Evolutionary conservation across 1,140 invertebrate species (phyloP).

Genomic region (Melanaphis sacchari): DNA sequence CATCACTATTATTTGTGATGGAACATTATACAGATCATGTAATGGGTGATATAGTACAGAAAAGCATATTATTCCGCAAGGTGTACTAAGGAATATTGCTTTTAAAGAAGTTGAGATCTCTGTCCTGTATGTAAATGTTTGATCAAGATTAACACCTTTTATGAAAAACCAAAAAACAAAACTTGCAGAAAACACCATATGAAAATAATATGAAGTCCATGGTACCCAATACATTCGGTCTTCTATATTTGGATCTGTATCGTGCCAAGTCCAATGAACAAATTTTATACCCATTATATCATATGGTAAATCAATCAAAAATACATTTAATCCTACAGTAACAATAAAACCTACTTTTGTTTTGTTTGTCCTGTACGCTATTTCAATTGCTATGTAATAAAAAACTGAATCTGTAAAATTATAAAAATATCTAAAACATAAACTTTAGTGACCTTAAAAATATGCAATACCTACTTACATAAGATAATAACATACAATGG

Average conservation of each 20-base stretch:
- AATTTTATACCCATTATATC: slow-evolving; percentile 82
- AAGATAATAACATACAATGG: slow-evolving; percentile 76
- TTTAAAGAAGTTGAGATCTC: slow-evolving; percentile 64
- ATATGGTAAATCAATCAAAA: slow-evolving; percentile 80
- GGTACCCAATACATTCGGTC: slow-evolving; percentile 82
- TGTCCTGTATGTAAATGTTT: slow-evolving; percentile 64
- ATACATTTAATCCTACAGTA: slow-evolving; percentile 74
- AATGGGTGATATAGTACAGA: slow-evolving; percentile 77
- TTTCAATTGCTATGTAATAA: slow-evolving; percentile 42
- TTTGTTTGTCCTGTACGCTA: not conserved
- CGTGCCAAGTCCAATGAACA: slow-evolving; percentile 86
- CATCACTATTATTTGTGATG: slow-evolving; percentile 3
- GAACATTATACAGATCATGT: slow-evolving; percentile 69
- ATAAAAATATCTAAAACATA: not conserved
- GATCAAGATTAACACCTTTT: slow-evolving; percentile 63
- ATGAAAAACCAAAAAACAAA: slow-evolving; percentile 75
- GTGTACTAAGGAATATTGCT: slow-evolving; percentile 72
- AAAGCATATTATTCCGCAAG: slow-evolving; percentile 75
- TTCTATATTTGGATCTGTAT: slow-evolving; percentile 81
- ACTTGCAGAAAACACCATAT: slow-evolving; percentile 76
- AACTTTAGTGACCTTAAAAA: not conserved
- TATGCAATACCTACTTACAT: slow-evolving; percentile 73
- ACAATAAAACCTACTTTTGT: slow-evolving; percentile 24
- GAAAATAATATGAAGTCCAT: slow-evolving; percentile 75
- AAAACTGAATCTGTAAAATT: slow-evolving; percentile 38